These are phyloP conservation scores for Peromyscus maniculatus DNA, from an alignment of 2,113 vertebrate genomes.

Conservation along the genomic window DNA sequence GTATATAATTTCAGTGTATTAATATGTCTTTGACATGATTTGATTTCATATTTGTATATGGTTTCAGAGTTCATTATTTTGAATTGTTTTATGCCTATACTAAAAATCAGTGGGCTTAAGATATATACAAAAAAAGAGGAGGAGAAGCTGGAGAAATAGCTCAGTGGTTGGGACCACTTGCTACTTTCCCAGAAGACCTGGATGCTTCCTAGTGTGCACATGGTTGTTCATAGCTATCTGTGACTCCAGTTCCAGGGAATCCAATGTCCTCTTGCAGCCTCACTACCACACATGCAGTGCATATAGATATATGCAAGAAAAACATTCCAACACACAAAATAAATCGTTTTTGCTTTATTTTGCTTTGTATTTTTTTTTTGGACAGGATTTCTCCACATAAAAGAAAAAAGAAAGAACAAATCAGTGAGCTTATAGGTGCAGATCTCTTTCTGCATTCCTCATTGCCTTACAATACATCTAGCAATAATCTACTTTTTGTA, in stretches of 20 bases:
- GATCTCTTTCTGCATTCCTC: background rate
- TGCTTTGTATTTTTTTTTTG: background rate
- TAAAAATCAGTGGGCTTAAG: conserved; percentile 24
- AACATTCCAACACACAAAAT: background rate
- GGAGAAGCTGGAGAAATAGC: background rate
- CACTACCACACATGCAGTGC: background rate
- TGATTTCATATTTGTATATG: conserved; percentile 1
- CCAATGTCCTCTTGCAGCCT: background rate
- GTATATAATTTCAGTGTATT: background rate
- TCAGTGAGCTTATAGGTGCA: background rate
- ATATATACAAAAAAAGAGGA: background rate
- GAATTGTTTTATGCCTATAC: background rate
- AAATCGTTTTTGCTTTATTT: background rate
- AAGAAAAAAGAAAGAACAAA: background rate
- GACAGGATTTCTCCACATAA: background rate
- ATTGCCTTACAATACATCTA: background rate
- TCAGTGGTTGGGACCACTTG: background rate
- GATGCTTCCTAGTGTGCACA: background rate
- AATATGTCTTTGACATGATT: background rate
- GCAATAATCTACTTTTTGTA: background rate
- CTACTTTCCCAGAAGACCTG: background rate
- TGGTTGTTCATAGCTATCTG: background rate
- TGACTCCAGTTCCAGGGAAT: background rate
- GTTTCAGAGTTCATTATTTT: conserved; percentile 23
- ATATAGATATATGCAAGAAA: background rate